Evolutionary conservation across 2,888 invertebrate genomes (phyloP).

Genomic region (Temnothorax unifasciatus): DNA sequence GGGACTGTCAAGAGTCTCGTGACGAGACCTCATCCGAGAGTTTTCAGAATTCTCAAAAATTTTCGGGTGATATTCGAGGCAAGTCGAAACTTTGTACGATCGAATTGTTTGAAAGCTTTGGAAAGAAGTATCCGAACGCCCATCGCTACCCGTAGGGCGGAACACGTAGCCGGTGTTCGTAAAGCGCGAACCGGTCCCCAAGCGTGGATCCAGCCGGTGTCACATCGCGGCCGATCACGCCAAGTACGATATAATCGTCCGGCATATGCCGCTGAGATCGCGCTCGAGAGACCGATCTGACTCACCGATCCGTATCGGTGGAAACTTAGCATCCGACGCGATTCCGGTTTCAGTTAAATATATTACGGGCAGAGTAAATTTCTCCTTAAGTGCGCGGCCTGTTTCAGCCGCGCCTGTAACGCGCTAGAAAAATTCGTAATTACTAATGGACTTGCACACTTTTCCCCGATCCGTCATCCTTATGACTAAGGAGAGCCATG

Average conservation of each 20-base stretch:
- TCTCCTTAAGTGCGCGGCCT: not conserved
- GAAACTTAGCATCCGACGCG: not conserved
- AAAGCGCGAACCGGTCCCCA: constrained; percentile 45
- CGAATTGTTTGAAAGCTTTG: constrained; percentile 27
- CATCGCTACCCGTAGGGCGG: constrained; percentile 14
- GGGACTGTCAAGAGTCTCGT: not conserved
- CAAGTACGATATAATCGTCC: constrained; percentile 46
- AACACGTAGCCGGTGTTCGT: constrained; percentile 50
- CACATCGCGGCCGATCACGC: constrained; percentile 66
- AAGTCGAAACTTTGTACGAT: not conserved
- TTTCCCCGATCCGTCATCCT: not conserved
- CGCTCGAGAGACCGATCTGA: constrained; percentile 23
- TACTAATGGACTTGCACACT: not conserved
- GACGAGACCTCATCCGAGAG: not conserved
- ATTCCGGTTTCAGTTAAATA: constrained; percentile 35
- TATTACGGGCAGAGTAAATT: constrained; percentile 26
- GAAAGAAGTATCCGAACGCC: constrained; percentile 6
- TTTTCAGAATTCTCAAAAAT: constrained; percentile 12
- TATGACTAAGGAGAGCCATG: not conserved
- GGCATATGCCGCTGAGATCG: constrained; percentile 6
- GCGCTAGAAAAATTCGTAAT: constrained; percentile 24
- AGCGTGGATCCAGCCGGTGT: constrained; percentile 61
- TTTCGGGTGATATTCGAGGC: constrained; percentile 5
- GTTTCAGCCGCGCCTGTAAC: not conserved
- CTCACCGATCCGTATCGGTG: constrained; percentile 38